A percentile compares a stretch with the other conserved stretches of the same genome.
Conservation (phyloP, 2,113 vertebrate species). For the Channa argus region DNA sequence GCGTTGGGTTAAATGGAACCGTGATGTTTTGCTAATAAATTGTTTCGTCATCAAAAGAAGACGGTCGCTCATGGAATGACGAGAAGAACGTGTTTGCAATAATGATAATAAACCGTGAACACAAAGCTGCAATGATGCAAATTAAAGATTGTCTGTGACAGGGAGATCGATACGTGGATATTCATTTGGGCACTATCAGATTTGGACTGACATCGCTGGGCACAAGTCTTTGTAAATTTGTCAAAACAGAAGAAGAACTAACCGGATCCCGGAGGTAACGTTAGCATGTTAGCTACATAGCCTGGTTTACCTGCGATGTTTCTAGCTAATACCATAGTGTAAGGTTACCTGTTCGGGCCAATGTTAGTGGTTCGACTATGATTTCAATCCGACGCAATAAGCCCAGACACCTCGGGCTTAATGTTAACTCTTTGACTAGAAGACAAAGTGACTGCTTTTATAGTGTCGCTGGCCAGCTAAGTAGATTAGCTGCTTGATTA, state of each 20-base stretch:
- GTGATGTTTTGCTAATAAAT: constrained; percentile 43
- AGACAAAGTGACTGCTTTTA: neutral
- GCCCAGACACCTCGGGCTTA: neutral
- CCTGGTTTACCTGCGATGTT: constrained; percentile 37
- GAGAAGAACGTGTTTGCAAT: constrained; percentile 81
- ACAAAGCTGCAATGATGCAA: constrained; percentile 63
- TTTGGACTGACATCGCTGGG: constrained; percentile 12
- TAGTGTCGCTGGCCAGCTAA: neutral
- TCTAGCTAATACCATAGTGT: constrained; percentile 18
- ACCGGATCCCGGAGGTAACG: constrained; percentile 74
- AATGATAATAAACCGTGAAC: constrained; percentile 80
- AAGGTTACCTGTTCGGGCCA: constrained; percentile 1
- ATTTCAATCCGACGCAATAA: neutral
- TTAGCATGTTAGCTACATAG: constrained; percentile 68
- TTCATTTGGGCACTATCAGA: neutral
- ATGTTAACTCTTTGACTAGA: neutral
- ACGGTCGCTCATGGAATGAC: constrained; percentile 74
- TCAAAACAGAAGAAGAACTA: constrained; percentile 38
- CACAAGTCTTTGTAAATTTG: neutral
- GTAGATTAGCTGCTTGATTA: constrained; percentile 58
- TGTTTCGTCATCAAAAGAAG: constrained; percentile 73
- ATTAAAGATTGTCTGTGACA: constrained; percentile 31
- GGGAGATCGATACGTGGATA: neutral
- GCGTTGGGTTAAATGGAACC: no score
- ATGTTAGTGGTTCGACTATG: neutral